Conservation (phyloP, 2,888 invertebrate species). For the Microdon myrmicae region DNA sequence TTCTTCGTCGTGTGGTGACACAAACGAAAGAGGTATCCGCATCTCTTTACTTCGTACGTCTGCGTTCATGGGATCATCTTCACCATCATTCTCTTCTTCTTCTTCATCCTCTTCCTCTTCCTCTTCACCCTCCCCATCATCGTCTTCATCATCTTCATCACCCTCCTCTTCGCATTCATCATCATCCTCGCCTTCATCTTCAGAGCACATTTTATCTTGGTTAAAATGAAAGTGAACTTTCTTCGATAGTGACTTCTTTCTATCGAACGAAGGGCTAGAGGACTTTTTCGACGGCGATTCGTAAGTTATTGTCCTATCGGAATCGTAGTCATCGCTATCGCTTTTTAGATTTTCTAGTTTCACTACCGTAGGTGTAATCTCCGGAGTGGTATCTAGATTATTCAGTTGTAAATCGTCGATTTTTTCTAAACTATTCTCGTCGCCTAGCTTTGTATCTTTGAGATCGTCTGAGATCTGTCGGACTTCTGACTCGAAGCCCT, state of each 20-base stretch:
- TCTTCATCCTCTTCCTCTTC: conserved; percentile 59
- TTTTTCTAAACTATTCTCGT: conserved; percentile 43
- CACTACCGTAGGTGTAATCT: not conserved
- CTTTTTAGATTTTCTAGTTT: conserved; percentile 27
- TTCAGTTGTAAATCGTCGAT: conserved; percentile 7
- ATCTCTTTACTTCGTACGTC: conserved; percentile 48
- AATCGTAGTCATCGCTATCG: conserved; percentile 36
- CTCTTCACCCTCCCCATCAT: conserved; percentile 42
- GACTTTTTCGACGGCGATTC: conserved; percentile 39
- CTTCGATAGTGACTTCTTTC: conserved; percentile 36
- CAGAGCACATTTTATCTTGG: conserved; percentile 35
- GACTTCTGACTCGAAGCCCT: conserved; percentile 61
- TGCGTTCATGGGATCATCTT: conserved; percentile 55
- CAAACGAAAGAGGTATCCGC: conserved; percentile 59
- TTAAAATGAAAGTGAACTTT: conserved; percentile 37
- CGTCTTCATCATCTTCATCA: conserved; percentile 49
- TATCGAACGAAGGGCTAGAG: conserved; percentile 29
- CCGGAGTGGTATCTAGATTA: not conserved
- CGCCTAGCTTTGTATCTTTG: conserved; percentile 60
- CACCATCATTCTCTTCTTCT: conserved; percentile 56
- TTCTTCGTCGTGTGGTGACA: conserved; percentile 55
- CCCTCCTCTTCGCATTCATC: conserved; percentile 40
- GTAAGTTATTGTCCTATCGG: conserved; percentile 36
- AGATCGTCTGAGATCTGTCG: conserved; percentile 62
- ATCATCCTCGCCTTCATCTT: conserved; percentile 49